Evolutionary conservation across 1,140 invertebrate genomes (phyloP).

Genomic region (Zaprionus tsacasi): DNA sequence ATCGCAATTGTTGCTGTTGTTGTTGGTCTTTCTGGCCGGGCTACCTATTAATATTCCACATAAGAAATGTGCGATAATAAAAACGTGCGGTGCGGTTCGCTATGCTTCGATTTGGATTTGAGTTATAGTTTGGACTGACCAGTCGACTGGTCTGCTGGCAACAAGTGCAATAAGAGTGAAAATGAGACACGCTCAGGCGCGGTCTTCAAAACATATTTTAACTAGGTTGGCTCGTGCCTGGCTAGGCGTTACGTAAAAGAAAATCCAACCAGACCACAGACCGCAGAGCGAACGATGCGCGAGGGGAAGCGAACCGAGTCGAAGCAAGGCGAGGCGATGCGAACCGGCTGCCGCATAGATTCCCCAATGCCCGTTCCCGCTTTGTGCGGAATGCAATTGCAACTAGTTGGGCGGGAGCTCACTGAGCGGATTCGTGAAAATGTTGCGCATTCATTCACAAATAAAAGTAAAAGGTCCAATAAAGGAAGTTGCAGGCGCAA

Average conservation of each 20-base stretch:
- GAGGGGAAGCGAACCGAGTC: constrained; percentile 8
- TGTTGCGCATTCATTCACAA: constrained; percentile 58
- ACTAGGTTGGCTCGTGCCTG: constrained; percentile 73
- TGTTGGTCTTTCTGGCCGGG: neutral
- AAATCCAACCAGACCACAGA: constrained; percentile 53
- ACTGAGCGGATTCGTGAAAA: constrained; percentile 33
- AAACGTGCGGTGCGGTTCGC: constrained; percentile 62
- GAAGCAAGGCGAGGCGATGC: constrained; percentile 6
- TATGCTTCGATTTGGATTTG: constrained; percentile 23
- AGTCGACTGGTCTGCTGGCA: constrained; percentile 26
- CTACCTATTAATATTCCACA: constrained; percentile 60
- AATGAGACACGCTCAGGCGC: constrained; percentile 34
- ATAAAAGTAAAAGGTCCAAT: constrained; percentile 49
- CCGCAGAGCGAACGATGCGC: neutral
- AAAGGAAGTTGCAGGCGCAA: constrained; percentile 41
- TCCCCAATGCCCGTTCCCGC: constrained; percentile 10
- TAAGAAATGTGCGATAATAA: constrained; percentile 77
- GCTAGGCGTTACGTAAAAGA: constrained; percentile 72
- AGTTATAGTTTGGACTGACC: constrained; percentile 11
- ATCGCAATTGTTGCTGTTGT: constrained; percentile 20
- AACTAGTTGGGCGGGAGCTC: constrained; percentile 50
- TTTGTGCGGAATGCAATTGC: constrained; percentile 54
- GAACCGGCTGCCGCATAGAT: constrained; percentile 37
- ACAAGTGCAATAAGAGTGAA: constrained; percentile 62
- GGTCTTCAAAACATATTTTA: constrained; percentile 34